Base-by-base conservation (phyloP, 2,888 invertebrate genomes). In the Hoplodrina ambigua region DNA sequence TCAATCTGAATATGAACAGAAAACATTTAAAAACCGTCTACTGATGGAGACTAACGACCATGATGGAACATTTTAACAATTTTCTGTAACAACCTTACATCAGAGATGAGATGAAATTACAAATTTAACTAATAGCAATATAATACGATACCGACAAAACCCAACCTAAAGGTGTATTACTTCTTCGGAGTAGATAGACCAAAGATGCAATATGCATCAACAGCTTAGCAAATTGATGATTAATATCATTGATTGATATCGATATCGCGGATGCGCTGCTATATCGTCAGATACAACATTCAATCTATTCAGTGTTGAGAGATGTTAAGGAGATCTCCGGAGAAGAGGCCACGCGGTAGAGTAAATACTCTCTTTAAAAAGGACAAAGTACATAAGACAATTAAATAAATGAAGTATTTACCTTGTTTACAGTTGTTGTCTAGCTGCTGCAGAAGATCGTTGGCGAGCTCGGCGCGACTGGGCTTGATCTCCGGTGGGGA, bases 351-450 rank as follows among this genome's bases (percentile, higher is more conserved):
- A 15, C 11, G 4, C 13, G 11, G 15, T 37, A 8, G 8, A 8
- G 8, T 33, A 2, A 10, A 10, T 37, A 3, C 11, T 41, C 3
- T 13, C 10, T 41, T 41, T 41, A 41, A 41, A 41, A 41, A 13
- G 41, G 41, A 41, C 13, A 13, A 41, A 11, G 4, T 1, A 13
- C 41, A 11, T 11, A 13, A 41, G 0, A 41, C 3, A 41, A 46
- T 46, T 4, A 30, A 70, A 41, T 25, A 57, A 54, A 53, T 41
- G 20, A 49, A 41, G n/a, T 57, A 64, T 44, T 67, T 89, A 97
- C 97, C 97, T 96, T 97, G 97, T 95, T 97, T 97, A 90, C 97
- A 97, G 92, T 96, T 96, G 87, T 96, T 97, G 86, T 97, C 97
- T 81, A 97, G 94, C 93, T 97, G 97, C 91, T 97, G 97, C 90